Evolutionary conservation across 2,888 invertebrate species (phyloP).

Genomic region (Tiliacea citrago): DNA sequence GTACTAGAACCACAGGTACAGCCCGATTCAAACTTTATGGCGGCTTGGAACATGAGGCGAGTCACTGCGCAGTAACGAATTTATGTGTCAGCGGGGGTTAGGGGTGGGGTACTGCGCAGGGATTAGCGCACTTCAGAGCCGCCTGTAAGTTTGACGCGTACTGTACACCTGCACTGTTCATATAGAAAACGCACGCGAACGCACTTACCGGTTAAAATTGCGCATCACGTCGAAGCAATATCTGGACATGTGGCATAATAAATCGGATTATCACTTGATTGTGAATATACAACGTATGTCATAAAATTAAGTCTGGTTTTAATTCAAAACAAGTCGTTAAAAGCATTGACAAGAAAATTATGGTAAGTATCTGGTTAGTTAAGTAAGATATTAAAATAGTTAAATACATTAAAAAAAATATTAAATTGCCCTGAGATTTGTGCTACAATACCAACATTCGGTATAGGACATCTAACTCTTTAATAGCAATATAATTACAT

Average conservation of each 20-base stretch:
- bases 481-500: background rate
- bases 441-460: background rate
- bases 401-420: too few species aligned
- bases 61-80: too few species aligned
- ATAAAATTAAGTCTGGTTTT: constrained; percentile 27
- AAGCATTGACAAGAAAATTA: constrained; percentile 14
- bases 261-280: constrained; percentile 25
- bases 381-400: background rate
- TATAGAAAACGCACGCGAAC: constrained; percentile 6
- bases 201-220: constrained; percentile 40
- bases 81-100: too few species aligned
- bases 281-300: background rate
- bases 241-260: constrained; percentile 59
- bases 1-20: background rate
- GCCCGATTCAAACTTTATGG: too few species aligned
- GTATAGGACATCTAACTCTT: too few species aligned
- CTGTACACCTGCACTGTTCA: constrained; percentile 3
- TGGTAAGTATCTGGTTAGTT: background rate
- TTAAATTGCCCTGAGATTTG: background rate
- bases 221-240: constrained; percentile 45
- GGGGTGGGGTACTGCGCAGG: too few species aligned
- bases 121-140: too few species aligned
- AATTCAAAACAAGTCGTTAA: constrained; percentile 27
- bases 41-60: too few species aligned
- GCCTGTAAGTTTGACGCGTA: too few species aligned